A percentile compares a stretch with the other conserved stretches of the same genome.
These are phyloP conservation scores for Epinotia brunnichana DNA, from an alignment of 2,888 invertebrate species.

Conservation along the genomic window DNA sequence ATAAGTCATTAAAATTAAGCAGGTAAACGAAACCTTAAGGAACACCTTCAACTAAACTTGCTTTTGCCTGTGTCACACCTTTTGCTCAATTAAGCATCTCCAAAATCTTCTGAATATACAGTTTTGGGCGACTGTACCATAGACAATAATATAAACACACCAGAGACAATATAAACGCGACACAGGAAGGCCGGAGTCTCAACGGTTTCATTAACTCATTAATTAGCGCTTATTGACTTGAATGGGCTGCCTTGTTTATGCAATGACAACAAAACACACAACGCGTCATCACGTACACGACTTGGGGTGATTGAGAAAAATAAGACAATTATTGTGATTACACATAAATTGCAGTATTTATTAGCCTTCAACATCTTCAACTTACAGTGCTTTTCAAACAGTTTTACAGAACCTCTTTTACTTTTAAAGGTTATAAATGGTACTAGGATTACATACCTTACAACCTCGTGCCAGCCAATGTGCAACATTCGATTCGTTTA, in stretches of 20 bases:
- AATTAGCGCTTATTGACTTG: conserved; percentile 74
- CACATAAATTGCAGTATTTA: neutral
- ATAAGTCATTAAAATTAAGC: too few relatives aligned
- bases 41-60: too few relatives aligned
- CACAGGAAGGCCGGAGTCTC: conserved; percentile 42
- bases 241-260: conserved; percentile 67
- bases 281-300: conserved; percentile 23
- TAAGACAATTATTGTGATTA: neutral
- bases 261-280: conserved; percentile 25
- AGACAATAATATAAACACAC: conserved; percentile 15
- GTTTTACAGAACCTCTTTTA: too few relatives aligned
- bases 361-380: neutral
- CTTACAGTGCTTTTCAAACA: neutral
- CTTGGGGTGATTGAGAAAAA: neutral
- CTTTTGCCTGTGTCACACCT: too few relatives aligned
- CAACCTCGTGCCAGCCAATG: too few relatives aligned
- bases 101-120: neutral
- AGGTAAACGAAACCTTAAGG: too few relatives aligned
- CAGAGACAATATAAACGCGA: conserved; percentile 32
- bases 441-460: too few relatives aligned
- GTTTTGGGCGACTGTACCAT: conserved; percentile 2
- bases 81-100: too few relatives aligned
- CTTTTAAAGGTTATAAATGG: too few relatives aligned
- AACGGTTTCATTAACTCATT: conserved; percentile 67
- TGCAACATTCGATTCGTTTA: too few relatives aligned